Conservation (phyloP, 2,797 vertebrate genomes). For the Epinephelus awoara region DNA sequence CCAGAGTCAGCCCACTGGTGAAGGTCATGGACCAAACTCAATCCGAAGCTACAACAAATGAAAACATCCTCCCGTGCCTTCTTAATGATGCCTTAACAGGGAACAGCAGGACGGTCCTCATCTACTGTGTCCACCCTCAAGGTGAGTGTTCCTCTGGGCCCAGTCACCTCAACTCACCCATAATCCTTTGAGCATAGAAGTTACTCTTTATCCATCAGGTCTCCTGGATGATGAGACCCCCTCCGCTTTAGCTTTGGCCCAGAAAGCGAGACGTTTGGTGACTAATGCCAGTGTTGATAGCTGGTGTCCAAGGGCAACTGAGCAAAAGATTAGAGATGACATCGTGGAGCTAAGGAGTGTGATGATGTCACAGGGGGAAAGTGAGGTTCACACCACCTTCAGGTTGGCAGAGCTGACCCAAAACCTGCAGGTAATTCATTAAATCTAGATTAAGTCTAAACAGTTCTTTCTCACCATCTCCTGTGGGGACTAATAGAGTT, state of each 20-base stretch:
- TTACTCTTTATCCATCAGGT: slow-evolving; percentile 46
- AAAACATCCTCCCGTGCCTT: slow-evolving; percentile 79
- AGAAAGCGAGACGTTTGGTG: slow-evolving; percentile 71
- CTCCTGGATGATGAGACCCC: slow-evolving; percentile 75
- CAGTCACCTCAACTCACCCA: not conserved
- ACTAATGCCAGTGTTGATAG: slow-evolving; percentile 72
- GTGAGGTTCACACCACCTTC: slow-evolving; percentile 61
- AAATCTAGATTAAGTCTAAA: not conserved
- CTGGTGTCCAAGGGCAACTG: slow-evolving; percentile 83
- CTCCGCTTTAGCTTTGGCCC: slow-evolving; percentile 82
- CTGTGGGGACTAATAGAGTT: not conserved
- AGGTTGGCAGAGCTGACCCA: slow-evolving; percentile 80
- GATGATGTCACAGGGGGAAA: slow-evolving; percentile 75
- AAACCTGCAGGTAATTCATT: slow-evolving; percentile 85
- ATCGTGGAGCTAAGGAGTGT: slow-evolving; percentile 76
- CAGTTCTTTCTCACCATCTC: not conserved
- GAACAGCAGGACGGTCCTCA: slow-evolving; percentile 83
- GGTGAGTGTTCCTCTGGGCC: slow-evolving; percentile 70
- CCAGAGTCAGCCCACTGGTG: slow-evolving; percentile 76
- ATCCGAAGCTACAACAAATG: slow-evolving; percentile 1
- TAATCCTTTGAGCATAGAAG: not conserved
- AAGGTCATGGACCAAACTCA: slow-evolving; percentile 72
- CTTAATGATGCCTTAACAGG: slow-evolving; percentile 83
- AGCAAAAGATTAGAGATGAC: slow-evolving; percentile 57
- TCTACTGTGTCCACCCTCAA: slow-evolving; percentile 86